These are phyloP conservation scores for Eustalomyia histrio DNA, from an alignment of 2,888 invertebrate species.

Conservation along the genomic window DNA sequence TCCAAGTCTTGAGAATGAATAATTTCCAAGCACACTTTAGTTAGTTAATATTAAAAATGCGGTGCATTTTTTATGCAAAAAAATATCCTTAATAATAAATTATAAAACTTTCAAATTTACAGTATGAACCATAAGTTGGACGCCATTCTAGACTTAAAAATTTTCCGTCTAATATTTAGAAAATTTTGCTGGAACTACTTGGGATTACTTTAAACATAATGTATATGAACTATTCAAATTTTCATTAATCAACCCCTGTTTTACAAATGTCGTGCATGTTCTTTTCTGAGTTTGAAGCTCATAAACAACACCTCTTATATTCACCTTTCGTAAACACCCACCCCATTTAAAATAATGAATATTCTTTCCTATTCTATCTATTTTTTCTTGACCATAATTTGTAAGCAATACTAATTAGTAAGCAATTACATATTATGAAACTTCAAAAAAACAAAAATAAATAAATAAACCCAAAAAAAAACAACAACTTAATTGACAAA, in stretches of 20 bases:
- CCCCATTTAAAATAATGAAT: constrained; percentile 1
- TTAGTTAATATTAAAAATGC: too few relatives aligned
- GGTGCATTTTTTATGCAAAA: too few relatives aligned
- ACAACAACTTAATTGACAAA: constrained; percentile 2
- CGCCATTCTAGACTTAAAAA: too few relatives aligned
- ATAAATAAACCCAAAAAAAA: too few relatives aligned
- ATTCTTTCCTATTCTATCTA: not conserved
- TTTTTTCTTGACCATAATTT: not conserved
- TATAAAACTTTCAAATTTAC: too few relatives aligned
- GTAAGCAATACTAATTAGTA: not conserved
- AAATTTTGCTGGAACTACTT: too few relatives aligned
- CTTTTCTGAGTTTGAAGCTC: not conserved
- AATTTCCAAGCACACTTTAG: too few relatives aligned
- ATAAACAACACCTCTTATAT: not conserved
- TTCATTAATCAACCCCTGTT: not conserved
- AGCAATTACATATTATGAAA: not conserved
- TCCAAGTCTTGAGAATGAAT: too few relatives aligned
- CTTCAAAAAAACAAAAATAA: not conserved
- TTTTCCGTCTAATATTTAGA: too few relatives aligned
- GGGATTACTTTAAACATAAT: too few relatives aligned
- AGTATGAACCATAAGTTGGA: too few relatives aligned
- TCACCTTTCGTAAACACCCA: constrained; percentile 1
- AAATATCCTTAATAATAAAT: too few relatives aligned
- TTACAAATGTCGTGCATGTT: not conserved
- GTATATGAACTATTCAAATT: not conserved